A percentile compares a stretch with the other conserved stretches of the same genome.
These are phyloP conservation scores for Glaucidium brasilianum DNA, from an alignment of 2,113 vertebrate species.

Conservation along the genomic window DNA sequence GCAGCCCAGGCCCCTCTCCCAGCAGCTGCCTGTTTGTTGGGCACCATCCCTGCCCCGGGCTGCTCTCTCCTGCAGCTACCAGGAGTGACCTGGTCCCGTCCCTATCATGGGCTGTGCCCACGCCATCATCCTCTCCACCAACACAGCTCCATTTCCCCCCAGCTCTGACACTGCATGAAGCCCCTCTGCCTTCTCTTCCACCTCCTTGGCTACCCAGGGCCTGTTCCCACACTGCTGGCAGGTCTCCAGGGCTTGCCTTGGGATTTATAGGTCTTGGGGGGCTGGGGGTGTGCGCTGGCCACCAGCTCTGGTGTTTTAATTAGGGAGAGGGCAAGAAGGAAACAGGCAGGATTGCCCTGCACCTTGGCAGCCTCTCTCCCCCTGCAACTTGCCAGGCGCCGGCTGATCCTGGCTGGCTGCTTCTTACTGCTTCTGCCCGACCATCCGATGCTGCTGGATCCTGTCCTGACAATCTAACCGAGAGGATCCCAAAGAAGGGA, in stretches of 20 bases:
- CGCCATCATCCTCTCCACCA: neutral
- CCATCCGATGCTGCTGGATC: neutral
- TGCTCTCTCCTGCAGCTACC: neutral
- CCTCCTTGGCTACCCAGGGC: neutral
- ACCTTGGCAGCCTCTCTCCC: neutral
- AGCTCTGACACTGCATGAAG: rapidly evolving
- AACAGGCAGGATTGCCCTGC: neutral
- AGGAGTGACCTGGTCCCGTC: neutral
- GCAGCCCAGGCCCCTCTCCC: neutral
- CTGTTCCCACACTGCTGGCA: neutral
- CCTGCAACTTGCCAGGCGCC: neutral
- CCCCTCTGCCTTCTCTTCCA: neutral
- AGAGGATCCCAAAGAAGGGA: neutral
- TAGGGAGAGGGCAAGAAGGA: neutral
- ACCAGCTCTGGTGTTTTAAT: neutral
- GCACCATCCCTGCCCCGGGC: neutral
- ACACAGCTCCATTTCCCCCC: neutral
- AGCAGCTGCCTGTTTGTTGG: neutral
- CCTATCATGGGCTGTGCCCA: neutral
- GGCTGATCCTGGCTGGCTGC: neutral
- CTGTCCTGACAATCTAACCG: neutral
- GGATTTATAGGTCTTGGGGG: neutral
- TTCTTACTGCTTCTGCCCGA: neutral
- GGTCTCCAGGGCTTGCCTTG: neutral
- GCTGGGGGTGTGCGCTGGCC: neutral